phyloP scores from a whole-genome alignment of 2,113 vertebrate genomes.

The Plestiodon gilberti region DNA sequence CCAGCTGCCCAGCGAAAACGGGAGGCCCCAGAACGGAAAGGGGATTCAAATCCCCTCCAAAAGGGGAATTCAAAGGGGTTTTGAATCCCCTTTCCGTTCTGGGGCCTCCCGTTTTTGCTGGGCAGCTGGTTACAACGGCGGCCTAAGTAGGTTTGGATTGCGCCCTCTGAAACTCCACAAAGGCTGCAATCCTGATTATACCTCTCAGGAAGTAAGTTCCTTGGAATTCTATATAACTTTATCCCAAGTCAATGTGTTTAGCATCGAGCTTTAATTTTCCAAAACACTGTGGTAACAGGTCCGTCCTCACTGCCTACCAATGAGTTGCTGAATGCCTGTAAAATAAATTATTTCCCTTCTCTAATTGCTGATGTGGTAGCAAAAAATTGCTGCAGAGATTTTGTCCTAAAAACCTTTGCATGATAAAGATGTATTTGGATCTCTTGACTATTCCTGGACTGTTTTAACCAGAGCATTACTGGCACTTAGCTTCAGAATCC shows the following conservation, averaged over 20 bases:
- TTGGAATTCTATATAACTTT: background rate
- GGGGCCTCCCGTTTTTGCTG: too few relatives aligned
- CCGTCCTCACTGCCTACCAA: background rate
- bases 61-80: too few relatives aligned
- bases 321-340: background rate
- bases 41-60: too few relatives aligned
- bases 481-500: background rate
- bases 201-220: background rate
- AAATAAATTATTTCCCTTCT: background rate
- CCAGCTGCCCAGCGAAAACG: too few relatives aligned
- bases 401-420: accelerated
- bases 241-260: background rate
- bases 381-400: background rate
- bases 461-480: background rate
- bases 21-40: too few relatives aligned
- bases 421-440: background rate
- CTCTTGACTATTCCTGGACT: background rate
- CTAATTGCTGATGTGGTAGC: background rate
- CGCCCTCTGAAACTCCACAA: too few relatives aligned
- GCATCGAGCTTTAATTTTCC: background rate
- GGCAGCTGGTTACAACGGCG: too few relatives aligned
- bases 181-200: too few relatives aligned
- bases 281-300: background rate
- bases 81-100: too few relatives aligned
- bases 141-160: too few relatives aligned